These are phyloP conservation scores for Taphrorychus bicolor DNA, from an alignment of 2,888 invertebrate genomes.

Conservation along the genomic window DNA sequence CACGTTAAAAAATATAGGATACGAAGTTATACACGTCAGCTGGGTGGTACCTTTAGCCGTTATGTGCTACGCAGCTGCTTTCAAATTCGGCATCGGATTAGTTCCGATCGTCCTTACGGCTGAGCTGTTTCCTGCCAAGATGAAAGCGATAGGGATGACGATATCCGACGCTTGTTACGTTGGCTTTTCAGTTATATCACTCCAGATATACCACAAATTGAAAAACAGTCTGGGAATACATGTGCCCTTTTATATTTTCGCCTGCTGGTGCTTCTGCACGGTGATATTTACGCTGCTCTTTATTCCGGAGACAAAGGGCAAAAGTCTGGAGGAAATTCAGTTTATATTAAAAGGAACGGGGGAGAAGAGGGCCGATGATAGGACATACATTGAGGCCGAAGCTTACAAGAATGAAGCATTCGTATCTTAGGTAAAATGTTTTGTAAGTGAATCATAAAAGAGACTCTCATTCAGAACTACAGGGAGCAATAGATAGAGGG, in stretches of 20 bases:
- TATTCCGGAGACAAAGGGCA: slow-evolving; percentile 56
- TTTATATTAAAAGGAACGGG: slow-evolving; percentile 47
- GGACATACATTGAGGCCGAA: background rate
- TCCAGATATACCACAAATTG: slow-evolving; percentile 53
- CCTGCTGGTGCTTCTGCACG: slow-evolving; percentile 53
- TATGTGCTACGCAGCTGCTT: slow-evolving; percentile 55
- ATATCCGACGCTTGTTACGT: slow-evolving; percentile 57
- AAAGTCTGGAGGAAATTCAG: slow-evolving; percentile 52
- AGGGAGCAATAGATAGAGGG: too few species aligned
- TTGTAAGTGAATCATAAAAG: too few species aligned
- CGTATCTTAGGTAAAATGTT: background rate
- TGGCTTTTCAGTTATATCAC: slow-evolving; percentile 54
- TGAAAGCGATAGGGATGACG: slow-evolving; percentile 59
- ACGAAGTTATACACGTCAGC: slow-evolving; percentile 50
- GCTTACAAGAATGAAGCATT: background rate
- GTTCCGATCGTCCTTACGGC: slow-evolving; percentile 58
- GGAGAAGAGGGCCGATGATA: background rate
- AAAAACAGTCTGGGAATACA: slow-evolving; percentile 51
- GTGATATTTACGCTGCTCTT: slow-evolving; percentile 54
- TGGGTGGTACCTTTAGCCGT: slow-evolving; percentile 51
- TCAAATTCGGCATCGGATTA: slow-evolving; percentile 57
- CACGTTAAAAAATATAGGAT: slow-evolving; percentile 50
- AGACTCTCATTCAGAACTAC: too few species aligned
- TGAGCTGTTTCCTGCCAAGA: slow-evolving; percentile 57
- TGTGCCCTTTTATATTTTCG: slow-evolving; percentile 57